Percentiles rank a stretch among this genome's conserved stretches.
These are phyloP conservation scores for Heteropelma amictum DNA, from an alignment of 2,888 invertebrate species.

Conservation along the genomic window DNA sequence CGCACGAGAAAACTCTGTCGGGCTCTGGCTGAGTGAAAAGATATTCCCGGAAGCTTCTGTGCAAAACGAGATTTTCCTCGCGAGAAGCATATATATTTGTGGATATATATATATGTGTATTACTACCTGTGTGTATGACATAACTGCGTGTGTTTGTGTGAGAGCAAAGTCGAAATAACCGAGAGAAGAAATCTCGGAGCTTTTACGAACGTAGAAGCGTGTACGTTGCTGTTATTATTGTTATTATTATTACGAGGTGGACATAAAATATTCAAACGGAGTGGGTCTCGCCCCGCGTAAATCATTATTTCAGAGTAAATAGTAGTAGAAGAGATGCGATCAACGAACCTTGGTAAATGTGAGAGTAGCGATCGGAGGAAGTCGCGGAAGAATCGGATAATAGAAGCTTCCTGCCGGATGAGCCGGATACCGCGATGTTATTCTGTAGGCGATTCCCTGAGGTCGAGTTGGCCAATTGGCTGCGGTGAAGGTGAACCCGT, in stretches of 20 bases:
- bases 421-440: conserved; percentile 92
- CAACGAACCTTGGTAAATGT: conserved; percentile 92
- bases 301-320: no score
- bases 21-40: conserved; percentile 34
- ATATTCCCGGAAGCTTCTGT: conserved; percentile 38
- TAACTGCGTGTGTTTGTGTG: no score
- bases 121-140: no score
- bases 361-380: conserved; percentile 94
- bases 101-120: background rate
- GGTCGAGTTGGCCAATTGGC: conserved; percentile 97
- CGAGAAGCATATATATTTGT: background rate
- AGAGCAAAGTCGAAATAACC: conserved; percentile 1
- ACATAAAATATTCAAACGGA: no score
- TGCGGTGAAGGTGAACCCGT: conserved; percentile 97
- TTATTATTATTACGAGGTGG: no score
- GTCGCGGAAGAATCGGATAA: conserved; percentile 91
- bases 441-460: conserved; percentile 91
- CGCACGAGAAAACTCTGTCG: conserved; percentile 43
- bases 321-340: background rate
- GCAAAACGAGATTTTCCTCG: conserved; percentile 23
- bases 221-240: no score
- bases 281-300: no score
- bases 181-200: no score
- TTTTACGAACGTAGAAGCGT: conserved; percentile 19
- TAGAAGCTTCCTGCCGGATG: conserved; percentile 97